Base-by-base conservation (phyloP, 2,797 vertebrate genomes). In the Limosa lapponica region DNA sequence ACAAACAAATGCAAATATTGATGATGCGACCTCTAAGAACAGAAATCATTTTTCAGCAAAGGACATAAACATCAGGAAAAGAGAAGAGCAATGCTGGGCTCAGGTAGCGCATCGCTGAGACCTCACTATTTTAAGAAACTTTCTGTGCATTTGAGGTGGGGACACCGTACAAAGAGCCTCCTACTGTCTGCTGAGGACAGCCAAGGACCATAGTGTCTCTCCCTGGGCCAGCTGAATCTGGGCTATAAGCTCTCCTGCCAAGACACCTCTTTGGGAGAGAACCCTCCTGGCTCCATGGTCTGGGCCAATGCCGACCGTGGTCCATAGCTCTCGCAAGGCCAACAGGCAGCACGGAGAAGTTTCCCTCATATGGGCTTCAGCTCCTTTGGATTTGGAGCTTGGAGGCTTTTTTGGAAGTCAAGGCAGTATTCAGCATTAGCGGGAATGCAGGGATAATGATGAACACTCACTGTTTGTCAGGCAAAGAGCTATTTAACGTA, bases 1-100 rank as follows among this genome's bases (percentile, higher is more conserved):
- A 67, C 57, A 94, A 85, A 91, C 74, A 91, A 77, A 93, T 57
- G 74, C 72, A 93, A 93, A 92, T 82, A 91, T 34, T 71, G 78
- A 80, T 62, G n/a, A 70, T 32, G 48, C 1, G 3, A 66, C 82
- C 44, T 37, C 61, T 37, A 59, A 90, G 89, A 94, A 48, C 12
- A 82, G 52, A 49, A 82, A 82, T 49, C 0, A 22, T 59, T 84
- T 85, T 61, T 46, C 64, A 89, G 71, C 30, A 19, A 34, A 89
- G 22, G 37, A 75, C 39, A 15, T 9, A 72, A 82, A 72, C 32
- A 48, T 36, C 30, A 41, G n/a, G 37, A 59, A 77, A 67, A 48
- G 14, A 34, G 52, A 72, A 62, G 14, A 79, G 20, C 44, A 70
- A 41, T 8, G 36, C 25, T 44, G 73, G 30, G 30, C 11, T 75